These are phyloP conservation scores for Rafetus swinhoei DNA, from an alignment of 2,113 vertebrate species.

Conservation along the genomic window DNA sequence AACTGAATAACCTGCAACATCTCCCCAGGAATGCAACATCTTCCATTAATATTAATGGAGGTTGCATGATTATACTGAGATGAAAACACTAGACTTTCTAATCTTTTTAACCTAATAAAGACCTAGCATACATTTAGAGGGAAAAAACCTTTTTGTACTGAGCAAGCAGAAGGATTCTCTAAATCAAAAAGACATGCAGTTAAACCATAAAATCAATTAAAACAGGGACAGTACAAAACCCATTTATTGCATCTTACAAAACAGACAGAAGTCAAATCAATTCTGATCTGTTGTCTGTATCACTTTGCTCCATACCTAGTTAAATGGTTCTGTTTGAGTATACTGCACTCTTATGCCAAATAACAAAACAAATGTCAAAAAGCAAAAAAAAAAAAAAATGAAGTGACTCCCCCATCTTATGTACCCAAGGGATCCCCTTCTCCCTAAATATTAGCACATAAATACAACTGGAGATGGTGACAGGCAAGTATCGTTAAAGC, in stretches of 20 bases:
- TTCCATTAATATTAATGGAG: neutral
- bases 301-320: neutral
- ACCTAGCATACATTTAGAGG: neutral
- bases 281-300: neutral
- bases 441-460: neutral
- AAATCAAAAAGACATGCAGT: neutral
- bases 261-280: accelerated
- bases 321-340: neutral
- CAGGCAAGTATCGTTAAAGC: neutral
- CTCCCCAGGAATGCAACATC: neutral
- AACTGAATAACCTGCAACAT: neutral
- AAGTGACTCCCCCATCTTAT: neutral
- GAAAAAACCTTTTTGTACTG: neutral
- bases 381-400: neutral
- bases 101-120: neutral
- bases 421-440: neutral
- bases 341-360: neutral
- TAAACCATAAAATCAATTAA: neutral
- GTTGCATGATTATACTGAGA: neutral
- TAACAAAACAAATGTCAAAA: neutral
- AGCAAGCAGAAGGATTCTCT: neutral
- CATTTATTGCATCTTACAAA: neutral
- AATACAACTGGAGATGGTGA: neutral
- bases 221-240: neutral
- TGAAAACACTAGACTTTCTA: neutral